Conservation (phyloP, 2,113 vertebrate species). For the Megaceryle maxima region DNA sequence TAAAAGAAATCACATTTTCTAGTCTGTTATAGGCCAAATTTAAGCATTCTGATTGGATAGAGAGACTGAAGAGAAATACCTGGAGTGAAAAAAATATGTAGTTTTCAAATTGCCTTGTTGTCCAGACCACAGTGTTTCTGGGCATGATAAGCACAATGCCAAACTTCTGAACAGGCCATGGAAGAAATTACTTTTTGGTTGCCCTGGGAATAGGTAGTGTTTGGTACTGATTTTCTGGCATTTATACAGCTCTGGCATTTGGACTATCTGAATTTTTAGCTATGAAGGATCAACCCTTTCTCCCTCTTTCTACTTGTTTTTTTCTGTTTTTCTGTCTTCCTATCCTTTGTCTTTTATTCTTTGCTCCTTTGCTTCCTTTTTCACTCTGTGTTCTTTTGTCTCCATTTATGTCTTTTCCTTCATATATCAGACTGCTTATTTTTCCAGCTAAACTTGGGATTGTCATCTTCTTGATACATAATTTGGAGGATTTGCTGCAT, state of each 20-base stretch:
- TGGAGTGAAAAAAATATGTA: background rate
- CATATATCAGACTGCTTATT: background rate
- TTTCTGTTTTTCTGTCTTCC: fast-evolving
- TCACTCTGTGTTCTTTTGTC: background rate
- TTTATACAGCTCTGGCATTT: background rate
- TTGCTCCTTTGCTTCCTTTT: background rate
- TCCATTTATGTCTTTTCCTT: background rate
- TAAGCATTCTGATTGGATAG: fast-evolving
- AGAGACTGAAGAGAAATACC: background rate
- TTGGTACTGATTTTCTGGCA: background rate
- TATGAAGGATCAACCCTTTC: fast-evolving
- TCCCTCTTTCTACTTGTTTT: fast-evolving
- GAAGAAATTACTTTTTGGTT: background rate
- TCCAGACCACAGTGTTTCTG: background rate
- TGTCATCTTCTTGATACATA: background rate
- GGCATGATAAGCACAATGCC: background rate
- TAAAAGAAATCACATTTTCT: background rate
- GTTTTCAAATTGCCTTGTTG: background rate
- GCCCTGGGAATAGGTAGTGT: background rate
- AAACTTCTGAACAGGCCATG: background rate
- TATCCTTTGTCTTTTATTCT: background rate
- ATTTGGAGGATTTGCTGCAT: background rate
- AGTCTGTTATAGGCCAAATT: background rate
- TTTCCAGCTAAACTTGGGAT: background rate
- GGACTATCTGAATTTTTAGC: background rate